These are phyloP conservation scores for Nyctibius grandis DNA, from an alignment of 2,797 vertebrate species.

Conservation along the genomic window DNA sequence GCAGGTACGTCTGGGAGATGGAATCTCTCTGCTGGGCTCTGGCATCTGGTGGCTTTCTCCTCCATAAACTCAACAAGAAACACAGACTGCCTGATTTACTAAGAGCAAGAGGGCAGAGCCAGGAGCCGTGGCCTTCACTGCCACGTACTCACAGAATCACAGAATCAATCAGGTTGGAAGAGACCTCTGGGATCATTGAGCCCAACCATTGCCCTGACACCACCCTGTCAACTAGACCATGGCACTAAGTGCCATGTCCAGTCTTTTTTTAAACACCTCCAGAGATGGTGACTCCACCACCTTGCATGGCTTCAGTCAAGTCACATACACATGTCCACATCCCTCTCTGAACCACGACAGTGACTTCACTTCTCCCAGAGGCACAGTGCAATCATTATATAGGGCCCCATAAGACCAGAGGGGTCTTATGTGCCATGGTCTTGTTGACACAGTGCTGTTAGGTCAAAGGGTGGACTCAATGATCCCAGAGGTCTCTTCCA, in stretches of 20 bases:
- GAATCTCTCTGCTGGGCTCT: neutral
- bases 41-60: neutral
- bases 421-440: no score
- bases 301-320: no score
- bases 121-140: neutral
- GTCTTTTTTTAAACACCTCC: no score
- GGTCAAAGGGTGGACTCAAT: no score
- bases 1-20: neutral
- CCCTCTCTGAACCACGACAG: neutral
- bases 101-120: neutral
- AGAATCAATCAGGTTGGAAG: no score
- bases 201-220: no score
- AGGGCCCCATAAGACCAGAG: neutral
- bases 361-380: neutral
- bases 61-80: neutral
- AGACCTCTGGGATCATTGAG: no score
- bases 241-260: no score
- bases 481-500: no score
- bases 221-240: no score
- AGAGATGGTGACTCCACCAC: no score
- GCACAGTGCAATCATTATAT: accelerated
- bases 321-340: accelerated
- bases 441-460: no score
- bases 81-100: neutral
- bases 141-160: neutral